These are phyloP conservation scores for Caenorhabditis angaria DNA, from an alignment of 2,888 invertebrate species.

Conservation along the genomic window DNA sequence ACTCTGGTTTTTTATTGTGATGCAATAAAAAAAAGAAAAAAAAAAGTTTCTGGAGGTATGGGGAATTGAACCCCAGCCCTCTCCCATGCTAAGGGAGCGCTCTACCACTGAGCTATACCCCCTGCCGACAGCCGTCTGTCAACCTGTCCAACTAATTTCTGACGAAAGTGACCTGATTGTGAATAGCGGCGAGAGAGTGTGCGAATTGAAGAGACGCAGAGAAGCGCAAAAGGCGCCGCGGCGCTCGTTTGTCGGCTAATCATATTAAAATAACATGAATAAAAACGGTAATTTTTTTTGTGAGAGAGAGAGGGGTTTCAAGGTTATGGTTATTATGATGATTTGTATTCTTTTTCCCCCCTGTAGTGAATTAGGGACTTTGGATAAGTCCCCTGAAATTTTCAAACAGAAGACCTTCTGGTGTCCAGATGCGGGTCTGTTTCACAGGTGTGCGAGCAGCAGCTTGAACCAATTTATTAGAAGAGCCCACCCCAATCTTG, in stretches of 20 bases:
- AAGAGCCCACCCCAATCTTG: background rate
- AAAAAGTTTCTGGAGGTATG: slow-evolving; percentile 47
- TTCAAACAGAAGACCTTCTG: slow-evolving; percentile 17
- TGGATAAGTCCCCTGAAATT: background rate
- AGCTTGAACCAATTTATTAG: slow-evolving; percentile 12
- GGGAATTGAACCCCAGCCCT: slow-evolving; percentile 61
- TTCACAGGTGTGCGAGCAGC: slow-evolving; percentile 8
- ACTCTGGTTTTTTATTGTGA: background rate
- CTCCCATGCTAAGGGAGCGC: slow-evolving; percentile 65
- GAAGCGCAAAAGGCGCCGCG: background rate
- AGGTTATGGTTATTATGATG: background rate
- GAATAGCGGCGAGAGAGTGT: background rate
- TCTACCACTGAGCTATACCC: slow-evolving; percentile 64
- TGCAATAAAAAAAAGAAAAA: background rate
- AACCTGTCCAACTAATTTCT: background rate
- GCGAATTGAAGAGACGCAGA: background rate
- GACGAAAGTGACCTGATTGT: background rate
- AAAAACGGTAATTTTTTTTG: background rate
- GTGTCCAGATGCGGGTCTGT: slow-evolving; percentile 32
- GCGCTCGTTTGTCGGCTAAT: slow-evolving; percentile 2
- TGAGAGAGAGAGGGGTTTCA: background rate
- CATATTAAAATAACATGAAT: slow-evolving; percentile 4
- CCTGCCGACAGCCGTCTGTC: slow-evolving; percentile 13
- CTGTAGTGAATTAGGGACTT: background rate
- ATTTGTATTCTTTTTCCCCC: background rate